phyloP scores from a whole-genome alignment of 2,113 vertebrate species.

The Stegostoma tigrinum region DNA sequence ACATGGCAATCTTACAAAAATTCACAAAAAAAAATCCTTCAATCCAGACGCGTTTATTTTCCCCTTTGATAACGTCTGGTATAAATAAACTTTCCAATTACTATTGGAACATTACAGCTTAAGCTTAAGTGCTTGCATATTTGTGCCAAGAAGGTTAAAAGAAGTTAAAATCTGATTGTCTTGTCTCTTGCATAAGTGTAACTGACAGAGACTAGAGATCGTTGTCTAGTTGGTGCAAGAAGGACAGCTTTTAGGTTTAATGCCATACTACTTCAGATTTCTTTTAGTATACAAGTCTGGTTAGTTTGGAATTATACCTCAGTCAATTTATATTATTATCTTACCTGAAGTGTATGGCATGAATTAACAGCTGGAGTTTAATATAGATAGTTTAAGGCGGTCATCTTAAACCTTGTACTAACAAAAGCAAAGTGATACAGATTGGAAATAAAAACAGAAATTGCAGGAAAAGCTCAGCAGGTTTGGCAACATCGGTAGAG shows the following conservation, averaged over 20 bases:
- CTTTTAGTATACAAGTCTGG: too few relatives aligned
- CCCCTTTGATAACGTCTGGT: not conserved
- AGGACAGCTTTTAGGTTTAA: not conserved
- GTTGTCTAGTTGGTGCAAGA: not conserved
- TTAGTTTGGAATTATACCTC: not conserved
- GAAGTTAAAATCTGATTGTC: not conserved
- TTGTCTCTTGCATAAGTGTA: not conserved
- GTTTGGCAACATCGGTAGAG: too few relatives aligned
- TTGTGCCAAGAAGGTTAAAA: constrained; percentile 20
- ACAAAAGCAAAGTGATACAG: too few relatives aligned
- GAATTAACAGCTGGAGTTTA: not conserved
- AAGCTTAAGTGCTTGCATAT: not conserved
- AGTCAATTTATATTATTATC: not conserved
- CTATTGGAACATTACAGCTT: not conserved
- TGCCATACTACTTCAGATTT: not conserved
- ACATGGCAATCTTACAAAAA: not conserved
- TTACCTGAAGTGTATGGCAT: not conserved
- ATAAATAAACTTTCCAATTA: not conserved
- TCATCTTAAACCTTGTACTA: not conserved
- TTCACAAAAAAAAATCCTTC: not conserved
- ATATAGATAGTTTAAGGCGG: not conserved
- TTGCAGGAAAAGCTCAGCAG: too few relatives aligned
- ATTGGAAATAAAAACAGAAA: too few relatives aligned
- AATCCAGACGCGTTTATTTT: not conserved
- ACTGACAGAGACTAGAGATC: not conserved